Percentiles rank a stretch among this genome's conserved stretches.
These are phyloP conservation scores for Columba livia DNA, from an alignment of 2,113 vertebrate genomes.

Conservation along the genomic window DNA sequence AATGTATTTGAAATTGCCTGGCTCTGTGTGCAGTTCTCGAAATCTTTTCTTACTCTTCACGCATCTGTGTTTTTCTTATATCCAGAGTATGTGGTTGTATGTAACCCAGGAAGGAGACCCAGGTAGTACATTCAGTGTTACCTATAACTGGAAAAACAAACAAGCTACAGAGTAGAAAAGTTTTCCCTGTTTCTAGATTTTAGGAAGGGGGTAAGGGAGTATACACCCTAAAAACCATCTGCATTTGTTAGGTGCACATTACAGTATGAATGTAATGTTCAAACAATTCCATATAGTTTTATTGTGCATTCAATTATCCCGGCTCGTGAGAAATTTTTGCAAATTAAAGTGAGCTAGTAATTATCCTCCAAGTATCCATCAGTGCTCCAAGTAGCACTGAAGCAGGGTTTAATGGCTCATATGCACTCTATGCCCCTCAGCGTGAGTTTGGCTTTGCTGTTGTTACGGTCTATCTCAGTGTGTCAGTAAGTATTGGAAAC, in stretches of 20 bases:
- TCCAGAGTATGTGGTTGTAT: background rate
- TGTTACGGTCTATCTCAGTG: background rate
- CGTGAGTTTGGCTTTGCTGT: background rate
- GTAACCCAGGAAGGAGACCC: background rate
- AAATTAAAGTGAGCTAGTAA: constrained; percentile 26
- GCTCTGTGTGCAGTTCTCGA: background rate
- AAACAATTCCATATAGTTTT: background rate
- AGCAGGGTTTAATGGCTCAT: background rate
- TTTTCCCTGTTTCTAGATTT: background rate
- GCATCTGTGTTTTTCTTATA: background rate
- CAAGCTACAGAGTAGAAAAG: background rate
- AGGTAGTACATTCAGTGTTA: background rate
- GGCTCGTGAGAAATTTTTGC: constrained; percentile 6
- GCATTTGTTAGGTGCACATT: background rate
- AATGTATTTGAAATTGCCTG: background rate
- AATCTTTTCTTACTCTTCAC: background rate
- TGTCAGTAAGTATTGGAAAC: background rate
- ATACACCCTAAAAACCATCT: background rate
- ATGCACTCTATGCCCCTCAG: background rate
- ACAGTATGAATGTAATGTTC: background rate
- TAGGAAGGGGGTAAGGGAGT: background rate
- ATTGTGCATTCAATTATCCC: background rate
- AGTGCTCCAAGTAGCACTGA: background rate
- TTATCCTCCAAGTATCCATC: background rate
- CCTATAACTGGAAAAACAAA: background rate